phyloP scores from a whole-genome alignment of 2,113 vertebrate species.

The Phocoena phocoena region DNA sequence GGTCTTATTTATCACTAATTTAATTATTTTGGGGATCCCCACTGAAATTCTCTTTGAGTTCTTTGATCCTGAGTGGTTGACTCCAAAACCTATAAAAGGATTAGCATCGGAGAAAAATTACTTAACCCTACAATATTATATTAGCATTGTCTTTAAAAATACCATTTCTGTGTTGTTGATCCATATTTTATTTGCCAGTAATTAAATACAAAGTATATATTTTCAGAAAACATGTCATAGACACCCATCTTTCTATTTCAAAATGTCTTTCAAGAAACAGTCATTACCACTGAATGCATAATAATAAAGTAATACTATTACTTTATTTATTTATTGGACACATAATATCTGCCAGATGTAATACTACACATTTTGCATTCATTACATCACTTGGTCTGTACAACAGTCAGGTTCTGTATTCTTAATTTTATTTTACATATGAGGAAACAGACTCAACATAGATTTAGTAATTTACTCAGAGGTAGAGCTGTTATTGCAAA shows the following conservation, averaged over 20 bases:
- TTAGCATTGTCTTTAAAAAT: neutral
- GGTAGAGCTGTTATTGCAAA: neutral
- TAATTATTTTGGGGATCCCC: neutral
- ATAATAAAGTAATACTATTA: neutral
- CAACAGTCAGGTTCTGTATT: neutral
- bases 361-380: neutral
- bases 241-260: neutral
- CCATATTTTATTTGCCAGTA: neutral
- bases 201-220: neutral
- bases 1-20: neutral
- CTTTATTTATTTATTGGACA: neutral
- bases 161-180: neutral
- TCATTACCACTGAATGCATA: neutral
- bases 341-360: neutral
- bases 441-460: neutral
- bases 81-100: neutral
- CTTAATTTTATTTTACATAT: slow-evolving; percentile 24
- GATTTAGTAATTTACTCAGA: neutral
- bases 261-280: neutral
- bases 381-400: neutral
- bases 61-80: neutral
- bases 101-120: neutral
- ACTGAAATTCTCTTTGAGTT: neutral
- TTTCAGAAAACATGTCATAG: neutral
- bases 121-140: neutral